A percentile compares a stretch with the other conserved stretches of the same genome.
These are phyloP conservation scores for Anoplius nigerrimus DNA, from an alignment of 2,888 invertebrate species.

Conservation along the genomic window DNA sequence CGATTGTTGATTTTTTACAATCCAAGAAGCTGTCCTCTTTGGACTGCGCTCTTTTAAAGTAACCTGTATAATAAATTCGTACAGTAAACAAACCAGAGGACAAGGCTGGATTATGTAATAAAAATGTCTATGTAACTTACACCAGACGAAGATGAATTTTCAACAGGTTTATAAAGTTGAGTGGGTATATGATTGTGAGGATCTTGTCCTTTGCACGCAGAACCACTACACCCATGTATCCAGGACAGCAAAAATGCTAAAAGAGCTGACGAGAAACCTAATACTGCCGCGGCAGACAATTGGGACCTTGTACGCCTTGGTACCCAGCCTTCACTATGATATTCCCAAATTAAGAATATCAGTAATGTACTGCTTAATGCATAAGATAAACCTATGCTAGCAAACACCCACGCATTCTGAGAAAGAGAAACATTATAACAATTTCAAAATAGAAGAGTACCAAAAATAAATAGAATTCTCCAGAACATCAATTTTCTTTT, in stretches of 20 bases:
- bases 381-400: conserved; percentile 84
- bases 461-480: background rate
- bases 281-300: conserved; percentile 73
- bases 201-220: conserved; percentile 60
- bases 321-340: conserved; percentile 82
- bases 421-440: conserved; percentile 49
- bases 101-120: background rate
- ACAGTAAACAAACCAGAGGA: background rate
- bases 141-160: conserved; percentile 71
- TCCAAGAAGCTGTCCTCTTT: conserved; percentile 67
- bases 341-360: conserved; percentile 82
- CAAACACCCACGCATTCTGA: conserved; percentile 85
- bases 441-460: conserved; percentile 21
- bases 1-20: conserved; percentile 64
- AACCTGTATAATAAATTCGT: conserved; percentile 55
- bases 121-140: conserved; percentile 49
- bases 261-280: conserved; percentile 70
- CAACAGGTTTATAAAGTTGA: conserved; percentile 72
- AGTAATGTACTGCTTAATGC: conserved; percentile 82
- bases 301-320: conserved; percentile 85
- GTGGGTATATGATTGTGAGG: conserved; percentile 65
- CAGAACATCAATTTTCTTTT: conserved; percentile 11
- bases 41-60: conserved; percentile 69
- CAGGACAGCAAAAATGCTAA: conserved; percentile 70
- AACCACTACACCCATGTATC: conserved; percentile 66